phyloP scores from a whole-genome alignment of 2,797 vertebrate species.

The Hemitrygon akajei region DNA sequence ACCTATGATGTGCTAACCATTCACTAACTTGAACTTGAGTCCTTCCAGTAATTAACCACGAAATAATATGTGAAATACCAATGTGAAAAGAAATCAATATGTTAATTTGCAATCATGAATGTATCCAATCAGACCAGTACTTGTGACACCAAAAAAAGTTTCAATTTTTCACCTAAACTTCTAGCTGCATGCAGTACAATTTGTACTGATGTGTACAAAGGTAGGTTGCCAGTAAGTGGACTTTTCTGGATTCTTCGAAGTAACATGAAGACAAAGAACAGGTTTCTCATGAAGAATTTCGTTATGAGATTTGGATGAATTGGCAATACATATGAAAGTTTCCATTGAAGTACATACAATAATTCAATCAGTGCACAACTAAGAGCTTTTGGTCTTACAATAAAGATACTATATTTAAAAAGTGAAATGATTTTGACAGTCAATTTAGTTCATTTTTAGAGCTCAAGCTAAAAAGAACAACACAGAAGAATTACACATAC shows the following conservation, averaged over 20 bases:
- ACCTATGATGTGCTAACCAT: neutral
- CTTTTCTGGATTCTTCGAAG: neutral
- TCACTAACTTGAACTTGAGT: neutral
- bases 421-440: neutral
- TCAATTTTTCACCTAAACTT: neutral
- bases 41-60: neutral
- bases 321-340: neutral
- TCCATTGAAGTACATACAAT: neutral
- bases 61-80: neutral
- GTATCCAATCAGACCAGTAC: neutral
- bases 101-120: neutral
- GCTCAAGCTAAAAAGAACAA: conserved; percentile 1
- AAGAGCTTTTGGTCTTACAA: neutral
- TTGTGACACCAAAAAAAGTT: neutral
- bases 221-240: neutral
- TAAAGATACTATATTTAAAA: neutral
- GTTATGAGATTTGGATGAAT: conserved; percentile 8
- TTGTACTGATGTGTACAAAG: neutral
- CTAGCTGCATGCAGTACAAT: neutral
- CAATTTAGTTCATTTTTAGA: neutral
- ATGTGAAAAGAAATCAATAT: neutral
- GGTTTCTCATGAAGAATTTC: neutral
- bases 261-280: neutral
- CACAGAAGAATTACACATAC: neutral
- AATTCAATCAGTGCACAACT: too few relatives aligned